Conservation (phyloP, 35 echinoderm and acorn worm genomes). For the Ophiothrix spiculata region DNA sequence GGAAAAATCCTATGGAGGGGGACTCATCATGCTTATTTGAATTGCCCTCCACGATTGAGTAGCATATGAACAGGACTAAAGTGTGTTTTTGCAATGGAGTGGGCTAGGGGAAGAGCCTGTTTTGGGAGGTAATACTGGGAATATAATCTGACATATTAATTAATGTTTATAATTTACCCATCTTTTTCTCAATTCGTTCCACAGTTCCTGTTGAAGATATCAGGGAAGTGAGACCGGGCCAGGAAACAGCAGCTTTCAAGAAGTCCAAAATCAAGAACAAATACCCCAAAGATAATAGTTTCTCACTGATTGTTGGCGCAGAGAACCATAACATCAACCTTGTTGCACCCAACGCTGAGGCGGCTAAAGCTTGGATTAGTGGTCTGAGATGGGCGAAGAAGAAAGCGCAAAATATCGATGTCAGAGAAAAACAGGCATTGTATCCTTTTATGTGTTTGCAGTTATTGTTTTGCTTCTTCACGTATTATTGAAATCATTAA, state of each 20-base stretch:
- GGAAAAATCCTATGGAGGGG: no score
- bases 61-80: background rate
- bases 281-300: conserved; percentile 44
- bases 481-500: no score
- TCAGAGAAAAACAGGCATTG: conserved; percentile 69
- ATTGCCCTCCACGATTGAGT: background rate
- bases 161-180: background rate
- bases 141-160: background rate
- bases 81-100: background rate
- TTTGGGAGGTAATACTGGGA: background rate
- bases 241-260: conserved; percentile 78
- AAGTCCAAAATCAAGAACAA: conserved; percentile 40
- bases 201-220: conserved; percentile 68
- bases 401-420: conserved; percentile 69
- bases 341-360: conserved; percentile 57
- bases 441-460: conserved; percentile 87
- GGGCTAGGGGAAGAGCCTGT: background rate
- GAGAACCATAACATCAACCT: conserved; percentile 72
- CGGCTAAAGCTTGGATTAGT: conserved; percentile 54
- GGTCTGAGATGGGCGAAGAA: conserved; percentile 66
- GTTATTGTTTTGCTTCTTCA: no score
- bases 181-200: background rate
- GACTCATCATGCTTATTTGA: background rate
- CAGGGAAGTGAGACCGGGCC: conserved; percentile 61
- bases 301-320: conserved; percentile 66